Base-by-base conservation (phyloP, 2,888 invertebrate species). In the Lutraria lutraria region DNA sequence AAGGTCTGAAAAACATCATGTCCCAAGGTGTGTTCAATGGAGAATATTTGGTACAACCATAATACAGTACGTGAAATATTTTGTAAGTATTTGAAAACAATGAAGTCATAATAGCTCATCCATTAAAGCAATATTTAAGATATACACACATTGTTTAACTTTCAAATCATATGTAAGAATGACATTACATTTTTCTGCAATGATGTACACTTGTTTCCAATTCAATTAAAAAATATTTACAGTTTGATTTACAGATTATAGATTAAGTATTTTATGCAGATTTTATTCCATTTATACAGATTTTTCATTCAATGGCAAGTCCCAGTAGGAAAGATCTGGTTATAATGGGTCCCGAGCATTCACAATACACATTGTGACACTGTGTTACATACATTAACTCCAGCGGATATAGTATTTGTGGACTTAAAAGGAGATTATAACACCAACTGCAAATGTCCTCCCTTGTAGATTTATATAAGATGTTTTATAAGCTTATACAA, bases 201-300 rank as follows among this genome's bases (percentile, higher is more conserved):
- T 68, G n/a, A 25, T 25, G 8, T 68, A 56, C 25, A 68, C n/a
- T 31, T 12, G 10, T 34, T 31, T 31, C 31, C 34, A 0, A 76
- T 76, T 76, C 76, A 76, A 76, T 76, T 16, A 31, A 34, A 63
- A 29, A 76, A 31, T 76, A 76, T 76, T 76, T 76, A 76, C 76
- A 76, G 76, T 76, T 34, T 34, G 76, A 76, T 76, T 76, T 76
- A 34, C 19, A 31, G 34, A 76, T 76, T 34, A 76, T 31, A 76
- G 76, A 31, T 76, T 76, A 76, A 34, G 76, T 76, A 34, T 76
- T 76, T 34, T 34, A 31, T 76, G 31, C 31, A 76, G 34, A 76
- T 76, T 31, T 31, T 31, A 76, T 34, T 31, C 43, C 43, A 43
- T 43, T 43, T 43, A 43, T 43, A 43, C 43, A 43, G 43, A 43